Conservation (phyloP, 2,113 vertebrate genomes). For the Crotalus tigris region DNA sequence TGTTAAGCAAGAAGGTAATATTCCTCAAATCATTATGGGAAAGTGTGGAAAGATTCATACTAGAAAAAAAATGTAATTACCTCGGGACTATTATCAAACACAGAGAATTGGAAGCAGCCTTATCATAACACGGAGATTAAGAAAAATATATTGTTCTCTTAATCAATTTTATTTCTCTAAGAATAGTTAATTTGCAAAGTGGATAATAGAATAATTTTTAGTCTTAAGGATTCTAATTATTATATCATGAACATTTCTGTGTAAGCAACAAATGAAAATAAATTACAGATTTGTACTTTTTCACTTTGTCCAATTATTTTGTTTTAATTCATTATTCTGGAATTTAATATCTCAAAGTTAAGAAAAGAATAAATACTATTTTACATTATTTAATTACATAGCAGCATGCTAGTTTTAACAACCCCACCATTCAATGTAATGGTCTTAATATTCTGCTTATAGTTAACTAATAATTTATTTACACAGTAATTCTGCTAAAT, state of each 20-base stretch:
- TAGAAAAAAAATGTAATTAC: not conserved
- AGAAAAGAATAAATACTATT: constrained; percentile 63
- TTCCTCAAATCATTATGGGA: not conserved
- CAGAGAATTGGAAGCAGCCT: not conserved
- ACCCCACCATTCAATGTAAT: constrained; percentile 49
- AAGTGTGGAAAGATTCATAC: not conserved
- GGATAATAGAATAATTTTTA: not conserved
- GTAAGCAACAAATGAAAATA: not conserved
- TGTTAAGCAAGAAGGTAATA: no score
- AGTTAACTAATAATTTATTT: constrained; percentile 60
- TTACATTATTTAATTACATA: constrained; percentile 55
- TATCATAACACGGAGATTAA: no score
- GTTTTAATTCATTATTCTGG: constrained; percentile 39
- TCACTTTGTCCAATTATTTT: constrained; percentile 37
- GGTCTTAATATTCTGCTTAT: constrained; percentile 46
- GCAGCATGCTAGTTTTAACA: constrained; percentile 59
- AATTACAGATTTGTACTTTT: constrained; percentile 40
- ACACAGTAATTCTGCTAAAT: constrained; percentile 57
- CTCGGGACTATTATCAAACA: not conserved
- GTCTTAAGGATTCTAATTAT: not conserved
- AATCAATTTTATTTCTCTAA: not conserved
- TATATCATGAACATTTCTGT: not conserved
- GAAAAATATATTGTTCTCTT: no score
- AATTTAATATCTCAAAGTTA: constrained; percentile 50
- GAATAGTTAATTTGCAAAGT: not conserved